Evolutionary conservation across 2,888 invertebrate species (phyloP), one percentile per base, ranked within the genome.

Genomic region (Fragum fragum): DNA sequence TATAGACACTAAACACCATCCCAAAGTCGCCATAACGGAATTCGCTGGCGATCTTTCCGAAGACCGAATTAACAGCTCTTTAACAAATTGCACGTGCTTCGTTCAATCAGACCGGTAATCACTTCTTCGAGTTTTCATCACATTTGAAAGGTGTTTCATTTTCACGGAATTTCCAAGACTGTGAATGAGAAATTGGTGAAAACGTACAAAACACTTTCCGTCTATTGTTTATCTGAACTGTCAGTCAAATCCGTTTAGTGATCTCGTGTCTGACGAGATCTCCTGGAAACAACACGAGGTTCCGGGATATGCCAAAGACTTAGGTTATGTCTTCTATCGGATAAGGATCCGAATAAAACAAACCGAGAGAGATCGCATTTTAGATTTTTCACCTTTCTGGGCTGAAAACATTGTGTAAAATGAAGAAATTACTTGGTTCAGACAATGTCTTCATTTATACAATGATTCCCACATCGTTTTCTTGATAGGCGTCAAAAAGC

Each of bases 41-140:
- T 42, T 42, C 66, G 26, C 66, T 23, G 66, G 23, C 16, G 66
- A 68, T 78, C 76, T 57, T 42, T 81, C 80, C 39, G 59, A 75
- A 76, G 59, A 47, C 36, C 47, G 70, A 59, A 81, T 84, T 84
- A 84, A 81, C 84, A 84, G 71, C 72, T 84, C 84, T 73, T 83
- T 78, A 84, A 84, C 84, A 84, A 81, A 84, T 84, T 84, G 75
- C 84, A 84, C 80, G 61, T 84, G 84, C 84, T 84, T 69, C 75
- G 75, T 78, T 84, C 84, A 81, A 81, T 84, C 84, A 78, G 80
- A 73, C 47, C 28, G 16, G 76, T 84, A 84, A 81, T 81, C 78
- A 77, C 73, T 83, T 70, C 72, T 73, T 55, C 61, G 26, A 36
- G 47, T 68, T 70, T 68, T 83, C 79, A 83, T 69, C 70, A 57